Base-by-base conservation (phyloP, 2,113 vertebrate genomes). In the Trichomycterus rosablanca region DNA sequence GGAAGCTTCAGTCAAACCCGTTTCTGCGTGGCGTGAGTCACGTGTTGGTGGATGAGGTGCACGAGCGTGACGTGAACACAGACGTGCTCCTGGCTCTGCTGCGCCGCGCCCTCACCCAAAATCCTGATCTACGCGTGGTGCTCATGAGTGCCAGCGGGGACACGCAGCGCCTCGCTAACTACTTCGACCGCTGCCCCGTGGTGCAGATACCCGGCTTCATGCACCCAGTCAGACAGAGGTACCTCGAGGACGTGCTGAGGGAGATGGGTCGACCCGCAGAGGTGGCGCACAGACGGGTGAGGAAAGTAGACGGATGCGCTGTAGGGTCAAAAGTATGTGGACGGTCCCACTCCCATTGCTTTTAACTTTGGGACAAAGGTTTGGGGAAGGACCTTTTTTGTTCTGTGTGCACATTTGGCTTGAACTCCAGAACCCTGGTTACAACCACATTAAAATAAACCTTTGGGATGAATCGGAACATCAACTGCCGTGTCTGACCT, bases 71-170 rank as follows among this genome's bases (percentile, higher is more conserved):
- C 1, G 86, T 99, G 40, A 95, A 97, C 89, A 97, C 94, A 0
- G 96, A 99, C 83, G 89, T 99, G 82, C 89, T 99, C 72, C 88
- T 99, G 53, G 94, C 93, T 18, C 83, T 97, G 72, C 86, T 97
- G 77, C 91, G 89, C 23, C 80, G 83, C 19, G 78, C 88, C 56
- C 81, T 94, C 66, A 72, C 82, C 2, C 73, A 86, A 10, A 97
- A 97, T 76, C 91, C 90, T 0, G 65, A 86, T 62, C 76, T 97
- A 22, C 86, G 89, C 19, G 81, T 99, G 49, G 86, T 99, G 50
- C 82, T 99, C 0, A 98, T 98, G 96, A 98, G 94, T 0, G 96
- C 96, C 55, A 98, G 92, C 0, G 93, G 94, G 0, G 93, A 99
- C 75, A 95, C 92, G 3, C 78, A 89, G 61, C 89, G 91, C 2